Percentiles rank a stretch among this genome's conserved stretches.
Evolutionary conservation across 2,113 vertebrate genomes (phyloP).

Genomic region (Plectropomus leopardus): DNA sequence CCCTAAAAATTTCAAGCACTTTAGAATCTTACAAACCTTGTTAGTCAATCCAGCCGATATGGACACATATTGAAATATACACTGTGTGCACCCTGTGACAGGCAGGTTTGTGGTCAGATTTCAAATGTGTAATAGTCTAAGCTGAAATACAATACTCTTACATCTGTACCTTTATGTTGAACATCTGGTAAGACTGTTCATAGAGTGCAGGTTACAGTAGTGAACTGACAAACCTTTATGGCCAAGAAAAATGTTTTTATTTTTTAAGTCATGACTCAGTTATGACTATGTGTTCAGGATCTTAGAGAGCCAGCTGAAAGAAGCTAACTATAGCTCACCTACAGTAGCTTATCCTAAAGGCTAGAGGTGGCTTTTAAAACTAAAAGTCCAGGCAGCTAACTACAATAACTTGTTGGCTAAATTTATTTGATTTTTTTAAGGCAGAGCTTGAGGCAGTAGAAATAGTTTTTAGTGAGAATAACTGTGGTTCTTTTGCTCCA

Average conservation of each 20-base stretch:
- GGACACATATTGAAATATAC: not conserved
- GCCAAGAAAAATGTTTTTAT: not conserved
- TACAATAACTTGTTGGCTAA: not conserved
- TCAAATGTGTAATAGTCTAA: not conserved
- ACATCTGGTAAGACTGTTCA: conserved; percentile 32
- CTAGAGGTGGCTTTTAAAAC: not conserved
- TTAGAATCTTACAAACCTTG: too few relatives aligned
- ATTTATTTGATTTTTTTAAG: not conserved
- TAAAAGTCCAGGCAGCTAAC: conserved; percentile 2
- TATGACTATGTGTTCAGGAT: not conserved
- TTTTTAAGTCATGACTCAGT: too few relatives aligned
- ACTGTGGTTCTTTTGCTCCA: conserved; percentile 10
- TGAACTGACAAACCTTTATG: conserved; percentile 3
- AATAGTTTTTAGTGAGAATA: conserved; percentile 10
- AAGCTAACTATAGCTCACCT: not conserved
- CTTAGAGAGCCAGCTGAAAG: not conserved
- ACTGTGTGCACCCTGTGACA: conserved; percentile 7
- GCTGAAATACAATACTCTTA: conserved; percentile 8
- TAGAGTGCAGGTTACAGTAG: conserved; percentile 20
- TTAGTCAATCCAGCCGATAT: conserved; percentile 4
- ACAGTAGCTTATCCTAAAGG: not conserved
- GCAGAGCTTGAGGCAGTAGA: not conserved
- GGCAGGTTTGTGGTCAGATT: conserved; percentile 11
- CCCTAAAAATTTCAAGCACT: too few relatives aligned
- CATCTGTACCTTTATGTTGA: conserved; percentile 11